Conservation (phyloP, 2,888 invertebrate genomes). For the Lithophane socia region DNA sequence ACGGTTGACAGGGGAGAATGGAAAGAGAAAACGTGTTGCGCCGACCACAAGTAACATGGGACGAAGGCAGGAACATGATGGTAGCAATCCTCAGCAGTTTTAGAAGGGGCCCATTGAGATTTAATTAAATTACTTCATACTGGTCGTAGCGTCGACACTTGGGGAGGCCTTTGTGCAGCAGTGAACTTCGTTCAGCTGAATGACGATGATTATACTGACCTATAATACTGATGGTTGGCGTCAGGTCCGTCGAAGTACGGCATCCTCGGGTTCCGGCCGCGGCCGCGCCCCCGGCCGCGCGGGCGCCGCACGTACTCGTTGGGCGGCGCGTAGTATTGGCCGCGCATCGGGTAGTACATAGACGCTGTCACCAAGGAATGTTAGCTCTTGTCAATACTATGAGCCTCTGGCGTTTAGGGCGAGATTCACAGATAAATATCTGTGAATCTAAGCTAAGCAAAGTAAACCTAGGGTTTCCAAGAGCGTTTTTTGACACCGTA, state of each 20-base stretch:
- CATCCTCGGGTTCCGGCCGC: slow-evolving; percentile 72
- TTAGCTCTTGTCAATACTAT: not conserved
- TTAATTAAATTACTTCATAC: no score
- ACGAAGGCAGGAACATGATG: no score
- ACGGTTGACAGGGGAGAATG: no score
- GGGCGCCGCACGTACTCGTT: slow-evolving; percentile 61
- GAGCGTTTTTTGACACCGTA: no score
- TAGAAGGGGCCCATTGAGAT: no score
- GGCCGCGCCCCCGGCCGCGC: slow-evolving; percentile 66
- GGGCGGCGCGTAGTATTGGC: slow-evolving; percentile 79
- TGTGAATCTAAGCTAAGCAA: not conserved
- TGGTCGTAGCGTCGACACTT: not conserved
- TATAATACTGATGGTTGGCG: slow-evolving; percentile 84
- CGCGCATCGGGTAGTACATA: slow-evolving; percentile 82
- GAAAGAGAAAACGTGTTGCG: no score
- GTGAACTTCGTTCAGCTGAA: not conserved
- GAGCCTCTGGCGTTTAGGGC: no score
- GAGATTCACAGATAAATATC: not conserved
- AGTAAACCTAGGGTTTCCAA: not conserved
- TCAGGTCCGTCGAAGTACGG: slow-evolving; percentile 87
- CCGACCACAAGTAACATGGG: no score
- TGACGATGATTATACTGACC: slow-evolving; percentile 66
- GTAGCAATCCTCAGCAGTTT: no score
- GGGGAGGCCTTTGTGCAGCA: not conserved
- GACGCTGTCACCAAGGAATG: slow-evolving; percentile 65